Percentiles rank a stretch among this genome's conserved stretches.
These are phyloP conservation scores for Phaedon cochleariae DNA, from an alignment of 2,888 invertebrate genomes.

Conservation along the genomic window DNA sequence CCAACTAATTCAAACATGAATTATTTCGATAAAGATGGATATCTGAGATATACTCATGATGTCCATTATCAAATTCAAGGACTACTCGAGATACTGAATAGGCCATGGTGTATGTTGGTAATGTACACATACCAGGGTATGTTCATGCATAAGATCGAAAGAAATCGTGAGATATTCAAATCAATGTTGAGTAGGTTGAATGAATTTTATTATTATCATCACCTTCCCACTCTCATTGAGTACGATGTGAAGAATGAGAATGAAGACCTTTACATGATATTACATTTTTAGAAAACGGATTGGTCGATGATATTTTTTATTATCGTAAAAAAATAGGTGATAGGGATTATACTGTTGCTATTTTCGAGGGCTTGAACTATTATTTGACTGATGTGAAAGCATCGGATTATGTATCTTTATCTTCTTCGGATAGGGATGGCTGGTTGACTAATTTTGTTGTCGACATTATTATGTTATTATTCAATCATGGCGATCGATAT, in stretches of 20 bases:
- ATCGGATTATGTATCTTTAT: slow-evolving; percentile 7
- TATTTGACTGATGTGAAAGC: background rate
- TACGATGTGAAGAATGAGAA: background rate
- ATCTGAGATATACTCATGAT: background rate
- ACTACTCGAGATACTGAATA: background rate
- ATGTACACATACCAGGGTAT: no score
- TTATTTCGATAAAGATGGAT: background rate
- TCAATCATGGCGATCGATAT: background rate
- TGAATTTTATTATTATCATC: background rate
- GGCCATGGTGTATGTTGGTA: background rate
- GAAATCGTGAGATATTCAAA: no score
- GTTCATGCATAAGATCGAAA: no score
- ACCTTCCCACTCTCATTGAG: no score
- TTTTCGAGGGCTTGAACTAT: slow-evolving; percentile 3
- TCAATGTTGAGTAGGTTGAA: no score
- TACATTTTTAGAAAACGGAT: background rate
- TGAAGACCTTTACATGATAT: background rate
- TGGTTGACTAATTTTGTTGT: slow-evolving; percentile 15
- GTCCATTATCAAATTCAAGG: slow-evolving; percentile 6
- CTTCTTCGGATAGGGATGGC: background rate
- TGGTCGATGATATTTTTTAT: no score
- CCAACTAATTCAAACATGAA: background rate
- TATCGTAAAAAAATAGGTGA: no score
- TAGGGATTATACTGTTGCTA: no score
- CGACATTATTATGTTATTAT: slow-evolving; percentile 1